Evolutionary conservation across 1,140 invertebrate species (phyloP).

Genomic region (Antheraea mylitta): DNA sequence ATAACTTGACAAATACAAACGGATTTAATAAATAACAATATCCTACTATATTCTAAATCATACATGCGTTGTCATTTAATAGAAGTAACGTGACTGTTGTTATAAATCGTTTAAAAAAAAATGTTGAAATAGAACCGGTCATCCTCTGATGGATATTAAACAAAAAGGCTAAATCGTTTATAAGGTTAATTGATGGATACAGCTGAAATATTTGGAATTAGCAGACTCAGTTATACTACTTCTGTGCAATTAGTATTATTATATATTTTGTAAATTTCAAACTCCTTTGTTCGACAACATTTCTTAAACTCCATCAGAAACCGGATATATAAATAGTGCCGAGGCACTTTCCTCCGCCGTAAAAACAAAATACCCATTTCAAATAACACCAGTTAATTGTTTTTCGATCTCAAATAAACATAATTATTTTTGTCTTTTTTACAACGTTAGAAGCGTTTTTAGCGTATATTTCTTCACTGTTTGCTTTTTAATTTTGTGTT

Average conservation of each 20-base stretch:
- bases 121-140: too few relatives aligned
- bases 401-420: not conserved
- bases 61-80: not conserved
- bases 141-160: constrained; percentile 19
- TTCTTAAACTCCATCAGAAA: not conserved
- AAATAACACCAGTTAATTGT: not conserved
- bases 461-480: not conserved
- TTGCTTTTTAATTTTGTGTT: not conserved
- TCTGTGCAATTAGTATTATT: not conserved
- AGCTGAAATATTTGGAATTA: not conserved
- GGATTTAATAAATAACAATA: not conserved
- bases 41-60: not conserved
- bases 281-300: not conserved
- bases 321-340: not conserved
- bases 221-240: not conserved
- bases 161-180: constrained; percentile 19
- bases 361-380: not conserved
- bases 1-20: too few relatives aligned
- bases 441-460: not conserved
- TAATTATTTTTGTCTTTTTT: not conserved
- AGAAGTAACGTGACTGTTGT: not conserved
- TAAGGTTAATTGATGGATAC: constrained; percentile 12
- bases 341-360: not conserved
- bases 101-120: too few relatives aligned
- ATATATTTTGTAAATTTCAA: not conserved